Base-by-base conservation (phyloP, 2,888 invertebrate species). In the Pasiphila rectangulata region DNA sequence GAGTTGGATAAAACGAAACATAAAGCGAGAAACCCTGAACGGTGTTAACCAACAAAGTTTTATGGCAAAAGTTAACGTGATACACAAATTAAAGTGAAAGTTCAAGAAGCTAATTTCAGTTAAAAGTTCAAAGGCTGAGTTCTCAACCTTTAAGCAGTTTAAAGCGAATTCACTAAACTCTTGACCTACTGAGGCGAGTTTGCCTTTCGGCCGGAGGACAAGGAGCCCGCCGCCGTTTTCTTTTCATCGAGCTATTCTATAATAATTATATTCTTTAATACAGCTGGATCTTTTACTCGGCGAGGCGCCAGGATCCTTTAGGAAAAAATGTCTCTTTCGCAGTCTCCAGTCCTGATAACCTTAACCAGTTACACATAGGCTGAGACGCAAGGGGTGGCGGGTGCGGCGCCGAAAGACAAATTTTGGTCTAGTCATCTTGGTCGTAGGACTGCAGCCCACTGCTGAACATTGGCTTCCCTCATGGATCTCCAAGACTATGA, bases 141-240 rank as follows among this genome's bases (percentile, higher is more conserved):
- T 51, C 24, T 36, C 36, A 46, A 48, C 42, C 48, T 50, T 46
- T 35, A 24, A 48, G 39, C 49, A 35, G 51, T 46, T 57, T 38
- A 44, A 46, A 38, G 44, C 36, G 52, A 25, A 46, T 39, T 46
- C 49, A 42, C 39, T 29, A 38, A 50, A 46, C 42, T 51, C 24
- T 39, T 51, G 55, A 51, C 51, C 55, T 20, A 49, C 34, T 46
- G 37, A 12, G 10, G n/a, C n/a, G 20, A 42, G 37, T 25, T 10
- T 21, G 35, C 13, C 17, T 6, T 13, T 35, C 10, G 29, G 16
- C n/a, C 16, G 27, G 20, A n/a, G 4, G 17, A 12, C 24, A n/a
- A 12, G 21, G 29, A 43, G 27, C 19, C 15, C 13, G 20, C 10
- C 17, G 17, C 4, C 9, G 3, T 1, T 41, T 4, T 3, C 12